phyloP scores from a whole-genome alignment of 2,888 invertebrate species.

The Cephus runcator region DNA sequence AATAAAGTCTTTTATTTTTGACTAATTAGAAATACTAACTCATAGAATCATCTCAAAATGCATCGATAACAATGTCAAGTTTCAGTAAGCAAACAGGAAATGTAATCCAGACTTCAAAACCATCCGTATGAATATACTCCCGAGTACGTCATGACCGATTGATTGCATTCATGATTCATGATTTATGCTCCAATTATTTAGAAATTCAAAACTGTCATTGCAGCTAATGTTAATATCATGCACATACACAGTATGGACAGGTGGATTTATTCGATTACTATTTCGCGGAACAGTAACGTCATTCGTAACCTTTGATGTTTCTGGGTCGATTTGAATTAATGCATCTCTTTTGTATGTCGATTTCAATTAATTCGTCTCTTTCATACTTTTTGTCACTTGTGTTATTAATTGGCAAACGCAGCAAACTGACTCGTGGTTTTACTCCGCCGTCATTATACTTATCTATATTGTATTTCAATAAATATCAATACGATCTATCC shows the following conservation, averaged over 20 bases:
- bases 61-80: not conserved
- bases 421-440: not conserved
- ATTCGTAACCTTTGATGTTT: not conserved
- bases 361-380: not conserved
- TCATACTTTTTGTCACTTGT: not conserved
- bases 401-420: not conserved
- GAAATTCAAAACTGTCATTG: constrained; percentile 9
- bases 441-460: not conserved
- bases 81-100: not conserved
- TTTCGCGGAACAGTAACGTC: constrained; percentile 1
- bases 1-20: not conserved
- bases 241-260: not conserved
- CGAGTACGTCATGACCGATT: constrained; percentile 3
- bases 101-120: not conserved
- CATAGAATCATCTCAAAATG: not conserved
- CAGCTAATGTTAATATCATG: not conserved
- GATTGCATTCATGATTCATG: constrained; percentile 13
- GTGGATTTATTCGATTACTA: constrained; percentile 11
- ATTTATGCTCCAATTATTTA: constrained; percentile 14
- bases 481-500: not conserved
- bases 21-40: not conserved
- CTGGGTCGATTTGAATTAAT: not conserved
- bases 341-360: too few relatives aligned
- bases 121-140: constrained; percentile 3
- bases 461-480: not conserved